These are phyloP conservation scores for Torymus auratus DNA, from an alignment of 2,888 invertebrate species.

Conservation along the genomic window DNA sequence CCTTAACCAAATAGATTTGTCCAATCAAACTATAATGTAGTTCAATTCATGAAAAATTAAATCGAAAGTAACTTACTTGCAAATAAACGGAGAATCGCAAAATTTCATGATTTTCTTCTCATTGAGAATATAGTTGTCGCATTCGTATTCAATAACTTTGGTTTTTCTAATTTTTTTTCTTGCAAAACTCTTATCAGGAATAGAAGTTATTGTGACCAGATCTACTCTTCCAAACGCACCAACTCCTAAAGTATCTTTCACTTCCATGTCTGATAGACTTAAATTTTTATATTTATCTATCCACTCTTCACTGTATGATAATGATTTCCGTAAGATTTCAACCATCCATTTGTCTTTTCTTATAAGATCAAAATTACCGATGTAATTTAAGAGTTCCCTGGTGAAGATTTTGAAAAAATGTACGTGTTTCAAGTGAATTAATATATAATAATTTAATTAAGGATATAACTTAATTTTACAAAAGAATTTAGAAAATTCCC, in stretches of 20 bases:
- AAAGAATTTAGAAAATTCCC: neutral
- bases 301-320: constrained; percentile 58
- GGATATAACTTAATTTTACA: neutral
- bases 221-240: constrained; percentile 96
- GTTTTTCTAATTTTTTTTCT: constrained; percentile 82
- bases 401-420: neutral
- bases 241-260: constrained; percentile 90
- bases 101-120: constrained; percentile 83
- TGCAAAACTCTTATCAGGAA: constrained; percentile 77
- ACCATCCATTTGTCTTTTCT: too few species aligned
- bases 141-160: constrained; percentile 80
- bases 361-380: constrained; percentile 85
- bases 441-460: neutral
- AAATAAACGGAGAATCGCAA: constrained; percentile 84
- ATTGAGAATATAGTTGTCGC: constrained; percentile 82
- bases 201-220: constrained; percentile 76
- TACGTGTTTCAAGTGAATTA: neutral
- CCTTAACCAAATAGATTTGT: too few species aligned
- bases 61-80: constrained; percentile 78
- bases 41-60: neutral
- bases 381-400: constrained; percentile 87
- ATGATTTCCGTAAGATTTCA: constrained; percentile 37
- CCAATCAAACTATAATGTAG: too few species aligned
- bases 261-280: constrained; percentile 85
- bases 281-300: constrained; percentile 81